Evolutionary conservation across 1,140 invertebrate species (phyloP).

Genomic region (Drosophila kikkawai): DNA sequence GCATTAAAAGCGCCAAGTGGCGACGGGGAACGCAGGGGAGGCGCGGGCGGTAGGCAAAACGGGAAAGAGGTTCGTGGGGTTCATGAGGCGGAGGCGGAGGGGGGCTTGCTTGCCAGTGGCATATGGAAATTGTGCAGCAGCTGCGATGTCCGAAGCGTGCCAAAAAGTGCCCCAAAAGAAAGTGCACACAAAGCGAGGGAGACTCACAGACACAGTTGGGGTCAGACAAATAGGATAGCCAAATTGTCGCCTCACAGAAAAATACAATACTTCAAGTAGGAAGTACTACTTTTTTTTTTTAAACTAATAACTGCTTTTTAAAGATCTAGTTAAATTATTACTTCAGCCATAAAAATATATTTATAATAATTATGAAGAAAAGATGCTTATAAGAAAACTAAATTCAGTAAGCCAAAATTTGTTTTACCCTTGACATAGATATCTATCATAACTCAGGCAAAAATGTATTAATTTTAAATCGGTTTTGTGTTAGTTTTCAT

Average conservation of each 20-base stretch:
- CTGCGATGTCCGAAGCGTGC: conserved; percentile 59
- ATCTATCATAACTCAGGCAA: too few relatives aligned
- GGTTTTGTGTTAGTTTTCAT: too few relatives aligned
- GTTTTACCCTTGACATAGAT: too few relatives aligned
- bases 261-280: not conserved
- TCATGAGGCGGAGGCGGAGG: not conserved
- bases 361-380: too few relatives aligned
- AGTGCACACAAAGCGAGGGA: conserved; percentile 17
- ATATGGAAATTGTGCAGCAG: conserved; percentile 50
- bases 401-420: too few relatives aligned
- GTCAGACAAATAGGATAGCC: not conserved
- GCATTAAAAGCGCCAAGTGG: conserved; percentile 64
- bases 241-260: not conserved
- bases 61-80: not conserved
- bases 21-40: not conserved
- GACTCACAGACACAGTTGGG: not conserved
- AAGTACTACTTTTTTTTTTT: not conserved
- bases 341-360: too few relatives aligned
- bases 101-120: conserved; percentile 7
- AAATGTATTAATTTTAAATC: too few relatives aligned
- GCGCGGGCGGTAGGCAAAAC: not conserved
- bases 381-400: too few relatives aligned
- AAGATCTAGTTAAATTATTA: too few relatives aligned
- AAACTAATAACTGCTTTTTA: too few relatives aligned
- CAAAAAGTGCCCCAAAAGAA: conserved; percentile 54